These are phyloP conservation scores for Meriones unguiculatus DNA, from an alignment of 2,113 vertebrate species.

Conservation along the genomic window DNA sequence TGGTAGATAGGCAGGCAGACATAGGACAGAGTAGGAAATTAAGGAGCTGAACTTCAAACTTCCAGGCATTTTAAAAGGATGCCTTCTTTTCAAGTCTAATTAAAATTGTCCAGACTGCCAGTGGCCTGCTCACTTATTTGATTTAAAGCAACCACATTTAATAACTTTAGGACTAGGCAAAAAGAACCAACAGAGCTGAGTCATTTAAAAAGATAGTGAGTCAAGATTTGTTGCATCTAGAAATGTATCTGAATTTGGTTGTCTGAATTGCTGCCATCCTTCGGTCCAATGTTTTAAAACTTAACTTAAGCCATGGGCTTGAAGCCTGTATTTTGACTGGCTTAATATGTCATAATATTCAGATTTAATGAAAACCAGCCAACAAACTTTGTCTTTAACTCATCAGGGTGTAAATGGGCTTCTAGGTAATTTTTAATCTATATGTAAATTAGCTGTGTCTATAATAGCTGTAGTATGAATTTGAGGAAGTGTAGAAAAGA, in stretches of 20 bases:
- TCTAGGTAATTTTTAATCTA: slow-evolving; percentile 86
- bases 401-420: slow-evolving; percentile 81
- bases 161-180: neutral
- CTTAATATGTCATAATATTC: slow-evolving; percentile 60
- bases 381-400: slow-evolving; percentile 81
- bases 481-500: slow-evolving; percentile 71
- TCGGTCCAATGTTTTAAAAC: neutral
- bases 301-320: slow-evolving; percentile 36
- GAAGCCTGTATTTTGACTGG: slow-evolving; percentile 13
- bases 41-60: neutral
- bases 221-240: neutral
- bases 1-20: neutral
- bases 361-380: slow-evolving; percentile 68
- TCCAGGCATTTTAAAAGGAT: slow-evolving; percentile 34
- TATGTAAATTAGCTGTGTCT: slow-evolving; percentile 85
- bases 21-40: neutral
- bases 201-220: neutral
- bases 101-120: slow-evolving; percentile 38
- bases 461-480: slow-evolving; percentile 77
- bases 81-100: slow-evolving; percentile 19
- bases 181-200: neutral
- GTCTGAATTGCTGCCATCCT: neutral
- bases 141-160: slow-evolving; percentile 27
- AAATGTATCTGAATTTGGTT: slow-evolving; percentile 29
- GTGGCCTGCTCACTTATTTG: slow-evolving; percentile 28